Evolutionary conservation across 2,113 vertebrate species (phyloP).

Genomic region (Dipodomys merriami): DNA sequence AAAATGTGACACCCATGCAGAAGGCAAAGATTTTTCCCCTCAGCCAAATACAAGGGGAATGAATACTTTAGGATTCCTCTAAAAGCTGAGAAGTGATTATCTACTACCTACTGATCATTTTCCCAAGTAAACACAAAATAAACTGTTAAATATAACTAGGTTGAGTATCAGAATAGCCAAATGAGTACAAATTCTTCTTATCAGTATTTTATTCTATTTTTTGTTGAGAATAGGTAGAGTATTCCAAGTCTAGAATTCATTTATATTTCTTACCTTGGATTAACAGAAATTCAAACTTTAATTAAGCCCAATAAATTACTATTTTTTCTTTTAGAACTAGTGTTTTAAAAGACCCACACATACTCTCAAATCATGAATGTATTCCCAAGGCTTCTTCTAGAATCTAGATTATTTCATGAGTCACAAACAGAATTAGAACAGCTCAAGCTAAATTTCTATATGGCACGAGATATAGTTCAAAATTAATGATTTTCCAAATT

Average conservation of each 20-base stretch:
- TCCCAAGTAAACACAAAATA: conserved; percentile 7
- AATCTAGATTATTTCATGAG: background rate
- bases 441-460: background rate
- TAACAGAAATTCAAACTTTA: background rate
- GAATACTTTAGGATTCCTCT: background rate
- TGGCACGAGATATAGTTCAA: background rate
- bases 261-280: background rate
- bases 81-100: conserved; percentile 2
- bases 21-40: conserved; percentile 28
- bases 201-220: background rate
- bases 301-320: background rate
- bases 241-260: background rate
- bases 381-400: background rate
- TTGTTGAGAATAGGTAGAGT: background rate
- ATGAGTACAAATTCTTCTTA: background rate
- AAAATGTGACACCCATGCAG: background rate
- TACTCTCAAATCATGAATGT: background rate
- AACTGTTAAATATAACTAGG: background rate
- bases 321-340: background rate
- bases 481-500: background rate
- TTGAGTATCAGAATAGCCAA: background rate
- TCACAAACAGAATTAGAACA: background rate
- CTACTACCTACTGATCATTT: background rate
- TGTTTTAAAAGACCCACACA: background rate
- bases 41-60: background rate